Evolutionary conservation across 2,888 invertebrate genomes (phyloP).

Genomic region (Rhagophthalmus giganteus): DNA sequence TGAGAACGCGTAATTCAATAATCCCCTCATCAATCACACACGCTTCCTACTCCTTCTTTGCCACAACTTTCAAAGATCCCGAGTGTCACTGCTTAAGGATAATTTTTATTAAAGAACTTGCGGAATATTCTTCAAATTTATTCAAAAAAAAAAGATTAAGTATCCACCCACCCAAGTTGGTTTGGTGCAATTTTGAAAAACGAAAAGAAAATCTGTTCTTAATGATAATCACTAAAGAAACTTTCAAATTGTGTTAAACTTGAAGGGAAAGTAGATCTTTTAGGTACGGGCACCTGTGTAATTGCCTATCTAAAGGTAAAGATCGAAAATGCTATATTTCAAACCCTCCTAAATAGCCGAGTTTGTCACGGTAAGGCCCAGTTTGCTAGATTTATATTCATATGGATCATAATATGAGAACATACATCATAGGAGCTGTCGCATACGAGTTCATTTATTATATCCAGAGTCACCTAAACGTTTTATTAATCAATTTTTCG

Average conservation of each 20-base stretch:
- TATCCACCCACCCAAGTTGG: too few relatives aligned
- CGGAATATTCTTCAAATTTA: too few relatives aligned
- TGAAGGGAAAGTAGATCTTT: too few relatives aligned
- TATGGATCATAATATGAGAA: slow-evolving; percentile 49
- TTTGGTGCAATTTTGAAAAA: too few relatives aligned
- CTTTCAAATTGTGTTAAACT: too few relatives aligned
- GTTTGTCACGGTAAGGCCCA: slow-evolving; percentile 39
- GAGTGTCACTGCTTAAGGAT: slow-evolving; percentile 6
- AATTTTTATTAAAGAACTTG: not conserved
- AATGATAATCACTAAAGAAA: too few relatives aligned
- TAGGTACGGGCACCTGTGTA: too few relatives aligned
- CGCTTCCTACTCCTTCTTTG: slow-evolving; percentile 20
- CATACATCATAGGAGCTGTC: slow-evolving; percentile 49
- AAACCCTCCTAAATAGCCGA: slow-evolving; percentile 34
- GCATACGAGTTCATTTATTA: slow-evolving; percentile 48
- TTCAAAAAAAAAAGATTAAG: too few relatives aligned
- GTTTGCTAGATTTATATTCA: slow-evolving; percentile 45
- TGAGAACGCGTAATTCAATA: slow-evolving; percentile 44
- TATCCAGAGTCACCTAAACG: slow-evolving; percentile 40
- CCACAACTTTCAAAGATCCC: slow-evolving; percentile 9
- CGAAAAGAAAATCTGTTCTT: too few relatives aligned
- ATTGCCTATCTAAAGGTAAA: too few relatives aligned
- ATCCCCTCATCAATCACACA: slow-evolving; percentile 46
- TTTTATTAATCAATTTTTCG: slow-evolving; percentile 44
- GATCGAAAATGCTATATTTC: slow-evolving; percentile 8